Conservation (phyloP, 2,113 vertebrate species). For the Forbesichthys agassizii region DNA sequence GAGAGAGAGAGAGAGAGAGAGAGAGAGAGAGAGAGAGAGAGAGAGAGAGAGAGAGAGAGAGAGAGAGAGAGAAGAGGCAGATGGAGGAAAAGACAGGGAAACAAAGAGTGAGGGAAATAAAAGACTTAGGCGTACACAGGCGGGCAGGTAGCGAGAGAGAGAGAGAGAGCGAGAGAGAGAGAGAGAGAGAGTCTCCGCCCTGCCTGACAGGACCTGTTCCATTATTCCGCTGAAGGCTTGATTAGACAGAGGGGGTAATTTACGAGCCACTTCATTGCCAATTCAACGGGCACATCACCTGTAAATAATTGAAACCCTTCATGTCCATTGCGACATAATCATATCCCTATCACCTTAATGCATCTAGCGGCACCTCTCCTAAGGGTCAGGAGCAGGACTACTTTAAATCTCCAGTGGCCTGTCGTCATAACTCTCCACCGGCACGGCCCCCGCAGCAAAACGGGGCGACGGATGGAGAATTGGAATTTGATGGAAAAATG, state of each 20-base stretch:
- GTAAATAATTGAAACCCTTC: slow-evolving; percentile 81
- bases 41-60: not conserved
- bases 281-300: slow-evolving; percentile 78
- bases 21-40: not conserved
- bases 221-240: slow-evolving; percentile 74
- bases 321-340: slow-evolving; percentile 77
- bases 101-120: too few species aligned
- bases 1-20: not conserved
- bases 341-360: slow-evolving; percentile 74
- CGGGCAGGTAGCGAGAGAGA: slow-evolving; percentile 11
- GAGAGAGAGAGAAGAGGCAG: slow-evolving; percentile 7
- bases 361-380: slow-evolving; percentile 48
- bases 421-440: slow-evolving; percentile 59
- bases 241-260: slow-evolving; percentile 75
- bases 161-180: slow-evolving; percentile 7
- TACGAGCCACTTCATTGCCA: slow-evolving; percentile 73
- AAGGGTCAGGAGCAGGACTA: slow-evolving; percentile 58
- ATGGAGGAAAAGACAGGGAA: not conserved
- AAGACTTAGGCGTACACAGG: too few species aligned
- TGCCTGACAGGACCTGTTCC: slow-evolving; percentile 57
- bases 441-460: slow-evolving; percentile 20
- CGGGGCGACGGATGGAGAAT: slow-evolving; percentile 48
- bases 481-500: slow-evolving; percentile 46
- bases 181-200: slow-evolving; percentile 14
- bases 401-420: slow-evolving; percentile 63